Base-by-base conservation (phyloP, 1,140 invertebrate species). In the Latrodectus geometricus region DNA sequence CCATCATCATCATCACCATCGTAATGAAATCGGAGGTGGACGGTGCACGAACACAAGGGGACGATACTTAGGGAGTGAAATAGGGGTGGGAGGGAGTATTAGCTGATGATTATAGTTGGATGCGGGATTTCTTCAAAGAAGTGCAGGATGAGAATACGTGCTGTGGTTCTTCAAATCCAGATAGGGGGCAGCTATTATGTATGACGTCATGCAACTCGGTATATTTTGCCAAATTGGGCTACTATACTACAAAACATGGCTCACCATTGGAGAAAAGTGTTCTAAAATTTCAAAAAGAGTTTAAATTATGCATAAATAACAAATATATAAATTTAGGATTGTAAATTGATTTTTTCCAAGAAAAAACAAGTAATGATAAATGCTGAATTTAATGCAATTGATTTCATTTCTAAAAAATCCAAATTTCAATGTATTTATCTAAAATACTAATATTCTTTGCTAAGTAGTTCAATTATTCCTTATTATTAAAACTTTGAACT, bases 1-100 rank as follows among this genome's bases (percentile, higher is more conserved):
- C 81, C 68, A 84, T 84, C 82, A 75, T 76, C 82, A 84, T 76
- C 65, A 84, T 84, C n/a, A n/a, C n/a, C 74, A 84, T 84, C 56
- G 76, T 84, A 49, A 54, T 61, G 54, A 61, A 61, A 61, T 66
- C 73, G 17, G 65, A 21, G 80, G 54, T 23, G 35, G 15, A 23
- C 68, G 49, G 21, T 17, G 35, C 35, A 35, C 35, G 35, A 35
- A 35, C 35, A 35, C 35, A 35, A 35, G 48, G 21, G 52, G 9
- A 49, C 12, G 21, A 23, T 21, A n/a, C 14, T 48, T 49, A 20
- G 50, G 21, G 49, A n/a, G 21, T n/a, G 35, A 12, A 84, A 68
- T 15, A 20, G 15, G 17, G 56, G 72, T 11, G 72, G 73, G 82
- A 65, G 54, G 50, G 72, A 76, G 72, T 5, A 35, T 35, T 5